These are phyloP conservation scores for Argopecten irradians DNA, from an alignment of 1,140 invertebrate species.

Conservation along the genomic window DNA sequence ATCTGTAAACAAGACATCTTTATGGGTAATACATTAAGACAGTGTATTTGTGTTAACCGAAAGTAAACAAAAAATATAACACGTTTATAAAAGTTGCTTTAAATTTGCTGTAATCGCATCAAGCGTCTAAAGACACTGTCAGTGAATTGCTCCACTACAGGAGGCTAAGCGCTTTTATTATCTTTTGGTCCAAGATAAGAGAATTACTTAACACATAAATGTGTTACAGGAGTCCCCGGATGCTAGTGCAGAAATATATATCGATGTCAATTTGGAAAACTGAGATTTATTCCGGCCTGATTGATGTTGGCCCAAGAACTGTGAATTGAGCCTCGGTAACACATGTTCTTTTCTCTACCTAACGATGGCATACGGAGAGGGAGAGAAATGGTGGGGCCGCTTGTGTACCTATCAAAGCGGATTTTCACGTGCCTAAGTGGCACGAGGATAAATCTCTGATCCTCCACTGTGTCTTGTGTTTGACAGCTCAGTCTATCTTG, in stretches of 20 bases:
- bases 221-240: slow-evolving; percentile 7
- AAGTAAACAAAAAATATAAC: slow-evolving; percentile 12
- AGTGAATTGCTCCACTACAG: neutral
- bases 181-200: slow-evolving; percentile 16
- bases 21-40: neutral
- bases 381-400: slow-evolving; percentile 8
- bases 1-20: slow-evolving; percentile 18
- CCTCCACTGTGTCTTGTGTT: neutral
- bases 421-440: slow-evolving; percentile 10
- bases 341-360: slow-evolving; percentile 8
- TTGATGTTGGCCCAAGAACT: slow-evolving; percentile 10
- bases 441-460: slow-evolving; percentile 1
- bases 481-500: neutral
- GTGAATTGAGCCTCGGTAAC: slow-evolving; percentile 14
- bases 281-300: neutral
- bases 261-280: slow-evolving; percentile 22
- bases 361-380: neutral
- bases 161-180: slow-evolving; percentile 2
- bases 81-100: slow-evolving; percentile 18
- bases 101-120: slow-evolving; percentile 8
- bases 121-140: slow-evolving; percentile 20
- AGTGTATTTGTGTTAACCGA: neutral
- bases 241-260: slow-evolving; percentile 18
- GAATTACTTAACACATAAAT: slow-evolving; percentile 18
- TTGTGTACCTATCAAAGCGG: slow-evolving; percentile 20